Evolutionary conservation across 2,113 vertebrate species (phyloP).

Genomic region (Pogona vitticeps): DNA sequence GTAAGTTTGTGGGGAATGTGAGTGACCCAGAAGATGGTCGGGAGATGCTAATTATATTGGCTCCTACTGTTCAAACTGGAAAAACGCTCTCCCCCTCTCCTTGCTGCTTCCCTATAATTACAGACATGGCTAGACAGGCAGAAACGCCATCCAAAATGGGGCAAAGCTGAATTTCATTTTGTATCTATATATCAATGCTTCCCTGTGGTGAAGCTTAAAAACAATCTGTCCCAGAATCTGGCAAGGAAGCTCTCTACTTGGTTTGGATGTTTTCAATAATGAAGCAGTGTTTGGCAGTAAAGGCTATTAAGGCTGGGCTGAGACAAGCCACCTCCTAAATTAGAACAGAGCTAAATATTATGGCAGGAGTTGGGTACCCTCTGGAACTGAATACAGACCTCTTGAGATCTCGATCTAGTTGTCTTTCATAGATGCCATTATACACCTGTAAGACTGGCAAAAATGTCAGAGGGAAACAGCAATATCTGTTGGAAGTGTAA

Average conservation of each 20-base stretch:
- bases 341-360: too few relatives aligned
- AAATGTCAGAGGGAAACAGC: too few relatives aligned
- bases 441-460: too few relatives aligned
- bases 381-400: too few relatives aligned
- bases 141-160: not conserved
- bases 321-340: too few relatives aligned
- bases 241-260: not conserved
- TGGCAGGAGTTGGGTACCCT: too few relatives aligned
- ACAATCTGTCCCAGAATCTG: not conserved
- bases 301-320: too few relatives aligned
- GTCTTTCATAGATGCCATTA: too few relatives aligned
- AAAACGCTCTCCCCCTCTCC: not conserved
- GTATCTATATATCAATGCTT: not conserved
- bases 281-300: not conserved
- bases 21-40: not conserved
- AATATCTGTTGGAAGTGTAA: too few relatives aligned
- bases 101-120: not conserved
- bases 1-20: not conserved
- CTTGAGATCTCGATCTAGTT: too few relatives aligned
- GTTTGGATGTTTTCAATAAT: not conserved
- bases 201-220: not conserved
- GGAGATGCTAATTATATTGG: not conserved
- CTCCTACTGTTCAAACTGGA: not conserved
- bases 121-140: not conserved
- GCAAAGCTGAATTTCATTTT: not conserved